Evolutionary conservation across 2,797 vertebrate species (phyloP).

Genomic region (Pangasius mekongensis): DNA sequence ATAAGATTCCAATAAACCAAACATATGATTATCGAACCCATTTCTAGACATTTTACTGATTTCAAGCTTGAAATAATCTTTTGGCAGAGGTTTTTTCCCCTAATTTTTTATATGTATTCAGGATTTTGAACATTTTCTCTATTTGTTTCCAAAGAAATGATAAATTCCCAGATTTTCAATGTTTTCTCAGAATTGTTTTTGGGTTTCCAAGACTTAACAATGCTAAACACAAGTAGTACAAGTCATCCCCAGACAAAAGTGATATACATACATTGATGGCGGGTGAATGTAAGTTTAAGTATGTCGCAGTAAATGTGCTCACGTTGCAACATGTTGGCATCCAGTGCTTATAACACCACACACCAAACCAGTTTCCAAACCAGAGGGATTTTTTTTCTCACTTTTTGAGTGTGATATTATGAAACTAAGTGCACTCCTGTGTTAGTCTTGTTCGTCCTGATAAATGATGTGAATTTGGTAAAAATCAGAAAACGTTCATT

Average conservation of each 20-base stretch:
- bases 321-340: slow-evolving; percentile 34
- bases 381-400: neutral
- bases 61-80: neutral
- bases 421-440: neutral
- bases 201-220: neutral
- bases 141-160: neutral
- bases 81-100: neutral
- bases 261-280: neutral
- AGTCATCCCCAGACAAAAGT: neutral
- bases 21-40: neutral
- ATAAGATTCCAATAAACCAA: neutral
- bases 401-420: neutral
- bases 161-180: neutral
- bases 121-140: neutral
- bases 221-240: neutral
- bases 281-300: neutral
- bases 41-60: neutral
- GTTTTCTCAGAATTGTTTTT: neutral
- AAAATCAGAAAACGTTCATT: too few species aligned
- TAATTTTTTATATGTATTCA: neutral
- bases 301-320: neutral
- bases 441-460: too few species aligned
- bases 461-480: too few species aligned
- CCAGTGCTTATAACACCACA: neutral
- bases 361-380: slow-evolving; percentile 34